Percentiles rank a stretch among this genome's conserved stretches.
phyloP scores from a whole-genome alignment of 2,888 invertebrate genomes.

The Aquatica leii region DNA sequence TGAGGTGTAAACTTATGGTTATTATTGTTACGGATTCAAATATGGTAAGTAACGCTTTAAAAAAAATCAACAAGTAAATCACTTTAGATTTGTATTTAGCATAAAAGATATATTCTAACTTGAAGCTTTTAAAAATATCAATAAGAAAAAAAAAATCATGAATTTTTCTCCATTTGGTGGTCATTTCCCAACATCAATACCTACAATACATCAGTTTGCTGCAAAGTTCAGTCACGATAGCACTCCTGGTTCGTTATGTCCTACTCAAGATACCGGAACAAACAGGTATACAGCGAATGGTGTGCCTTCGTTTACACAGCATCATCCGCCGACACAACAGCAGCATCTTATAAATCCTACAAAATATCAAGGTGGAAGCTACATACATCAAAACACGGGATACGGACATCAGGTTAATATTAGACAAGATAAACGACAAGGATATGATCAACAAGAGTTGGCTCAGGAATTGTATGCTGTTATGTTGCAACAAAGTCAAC shows the following conservation, averaged over 20 bases:
- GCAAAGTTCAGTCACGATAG: constrained; percentile 71
- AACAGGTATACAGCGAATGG: constrained; percentile 59
- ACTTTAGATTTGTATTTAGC: too few species aligned
- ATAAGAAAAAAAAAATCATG: constrained; percentile 62
- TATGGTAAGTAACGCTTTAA: neutral
- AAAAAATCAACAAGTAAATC: too few species aligned
- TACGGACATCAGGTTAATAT: constrained; percentile 52
- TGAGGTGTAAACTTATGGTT: neutral
- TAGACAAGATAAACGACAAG: constrained; percentile 54
- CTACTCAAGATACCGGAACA: constrained; percentile 42
- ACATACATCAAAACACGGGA: constrained; percentile 52
- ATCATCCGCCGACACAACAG: constrained; percentile 55
- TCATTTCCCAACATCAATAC: constrained; percentile 79
- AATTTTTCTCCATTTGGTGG: constrained; percentile 88
- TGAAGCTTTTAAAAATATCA: neutral
- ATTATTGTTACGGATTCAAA: neutral
- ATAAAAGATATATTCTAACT: too few species aligned
- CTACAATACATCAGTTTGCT: constrained; percentile 84
- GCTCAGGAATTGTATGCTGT: constrained; percentile 56
- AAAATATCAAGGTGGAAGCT: constrained; percentile 51
- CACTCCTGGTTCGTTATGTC: constrained; percentile 39
- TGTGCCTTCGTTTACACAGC: constrained; percentile 63
- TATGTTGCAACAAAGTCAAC: constrained; percentile 53
- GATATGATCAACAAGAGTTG: constrained; percentile 55
- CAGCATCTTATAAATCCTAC: constrained; percentile 51